Evolutionary conservation across 2,113 vertebrate genomes (phyloP).

Genomic region (Pipra filicauda): DNA sequence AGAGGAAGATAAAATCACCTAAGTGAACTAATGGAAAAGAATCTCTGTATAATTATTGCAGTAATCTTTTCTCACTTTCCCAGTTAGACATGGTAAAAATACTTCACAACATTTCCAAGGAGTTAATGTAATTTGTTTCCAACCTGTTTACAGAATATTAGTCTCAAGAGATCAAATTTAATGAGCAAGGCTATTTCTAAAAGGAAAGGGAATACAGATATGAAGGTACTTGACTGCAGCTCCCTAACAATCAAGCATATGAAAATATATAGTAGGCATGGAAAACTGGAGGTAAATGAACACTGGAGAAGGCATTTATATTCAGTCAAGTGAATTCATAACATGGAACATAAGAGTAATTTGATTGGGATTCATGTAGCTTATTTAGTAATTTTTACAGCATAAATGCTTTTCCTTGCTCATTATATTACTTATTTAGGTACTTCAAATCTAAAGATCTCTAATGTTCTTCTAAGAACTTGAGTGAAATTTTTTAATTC

Average conservation of each 20-base stretch:
- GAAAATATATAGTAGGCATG: background rate
- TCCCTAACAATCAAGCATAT: background rate
- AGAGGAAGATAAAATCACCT: background rate
- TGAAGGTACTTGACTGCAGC: background rate
- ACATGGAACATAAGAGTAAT: background rate
- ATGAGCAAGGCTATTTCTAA: background rate
- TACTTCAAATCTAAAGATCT: background rate
- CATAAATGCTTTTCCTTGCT: background rate
- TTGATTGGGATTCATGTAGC: background rate
- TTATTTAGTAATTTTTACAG: background rate
- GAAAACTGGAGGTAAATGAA: background rate
- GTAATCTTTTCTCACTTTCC: background rate
- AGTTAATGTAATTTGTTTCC: background rate
- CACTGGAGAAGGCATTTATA: background rate
- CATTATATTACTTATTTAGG: background rate
- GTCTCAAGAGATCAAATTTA: background rate
- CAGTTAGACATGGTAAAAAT: background rate
- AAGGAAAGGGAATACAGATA: background rate
- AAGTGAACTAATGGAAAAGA: background rate
- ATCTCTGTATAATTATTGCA: background rate
- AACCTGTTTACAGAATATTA: background rate
- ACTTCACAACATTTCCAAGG: background rate
- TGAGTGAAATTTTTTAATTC: background rate
- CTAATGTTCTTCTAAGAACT: background rate
- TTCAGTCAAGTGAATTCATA: background rate